A percentile compares a stretch with the other conserved stretches of the same genome.
These are phyloP conservation scores for Typhlomys cinereus DNA, from an alignment of 2,113 vertebrate genomes.

Conservation along the genomic window DNA sequence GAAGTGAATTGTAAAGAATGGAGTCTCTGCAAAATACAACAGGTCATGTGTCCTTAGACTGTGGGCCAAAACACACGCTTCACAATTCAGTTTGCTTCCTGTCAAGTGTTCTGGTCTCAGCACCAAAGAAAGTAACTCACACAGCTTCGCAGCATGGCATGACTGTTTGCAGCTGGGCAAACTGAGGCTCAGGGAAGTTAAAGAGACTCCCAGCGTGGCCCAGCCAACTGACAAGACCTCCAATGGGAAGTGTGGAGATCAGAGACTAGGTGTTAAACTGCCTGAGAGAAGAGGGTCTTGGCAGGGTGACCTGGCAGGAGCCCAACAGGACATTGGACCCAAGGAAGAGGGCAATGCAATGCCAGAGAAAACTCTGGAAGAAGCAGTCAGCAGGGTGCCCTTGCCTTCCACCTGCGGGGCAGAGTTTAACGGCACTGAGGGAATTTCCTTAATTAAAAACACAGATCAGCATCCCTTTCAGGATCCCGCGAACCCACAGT, in stretches of 20 bases:
- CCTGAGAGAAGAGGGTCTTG: rapidly evolving
- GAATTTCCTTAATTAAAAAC: slow-evolving; percentile 22
- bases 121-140: too few species aligned
- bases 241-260: neutral
- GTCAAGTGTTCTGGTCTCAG: too few species aligned
- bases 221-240: neutral
- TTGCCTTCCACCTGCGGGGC: neutral
- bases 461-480: neutral
- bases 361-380: neutral
- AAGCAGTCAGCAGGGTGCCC: neutral
- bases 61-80: neutral
- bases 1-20: neutral
- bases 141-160: too few species aligned
- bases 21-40: too few species aligned
- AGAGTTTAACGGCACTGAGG: neutral
- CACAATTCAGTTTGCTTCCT: neutral
- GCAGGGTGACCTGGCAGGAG: neutral
- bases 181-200: neutral
- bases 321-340: neutral
- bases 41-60: neutral
- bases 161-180: neutral
- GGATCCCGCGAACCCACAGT: neutral
- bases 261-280: too few species aligned
- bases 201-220: too few species aligned
- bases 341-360: neutral